Evolutionary conservation across 2,797 vertebrate genomes (phyloP).

Genomic region (Gymnopithys bicolor): DNA sequence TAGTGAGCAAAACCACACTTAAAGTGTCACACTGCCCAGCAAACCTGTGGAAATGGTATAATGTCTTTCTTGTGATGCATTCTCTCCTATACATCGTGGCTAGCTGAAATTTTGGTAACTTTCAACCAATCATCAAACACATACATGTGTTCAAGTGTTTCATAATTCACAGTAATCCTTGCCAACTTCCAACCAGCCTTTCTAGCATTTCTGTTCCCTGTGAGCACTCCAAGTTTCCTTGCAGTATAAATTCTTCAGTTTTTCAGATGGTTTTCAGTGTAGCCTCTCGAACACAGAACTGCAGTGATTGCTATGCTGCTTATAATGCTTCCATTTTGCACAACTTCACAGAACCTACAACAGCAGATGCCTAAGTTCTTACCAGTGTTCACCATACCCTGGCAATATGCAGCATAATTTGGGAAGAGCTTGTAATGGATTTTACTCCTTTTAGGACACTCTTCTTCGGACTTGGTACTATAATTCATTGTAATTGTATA

Average conservation of each 20-base stretch:
- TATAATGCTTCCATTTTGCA: background rate
- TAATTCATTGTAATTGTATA: background rate
- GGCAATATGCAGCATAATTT: background rate
- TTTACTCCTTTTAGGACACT: background rate
- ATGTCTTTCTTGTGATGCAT: background rate
- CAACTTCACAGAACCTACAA: background rate
- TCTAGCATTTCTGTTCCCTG: background rate
- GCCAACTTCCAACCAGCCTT: background rate
- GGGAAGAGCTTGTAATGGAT: background rate
- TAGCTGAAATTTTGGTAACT: background rate
- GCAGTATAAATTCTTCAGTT: background rate
- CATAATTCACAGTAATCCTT: background rate
- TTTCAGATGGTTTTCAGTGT: background rate
- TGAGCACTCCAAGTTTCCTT: background rate
- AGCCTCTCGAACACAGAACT: background rate
- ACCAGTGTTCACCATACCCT: background rate
- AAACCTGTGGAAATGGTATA: background rate
- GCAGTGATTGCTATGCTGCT: background rate
- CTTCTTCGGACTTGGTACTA: background rate
- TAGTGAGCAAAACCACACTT: background rate
- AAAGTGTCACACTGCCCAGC: accelerated
- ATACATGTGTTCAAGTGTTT: background rate
- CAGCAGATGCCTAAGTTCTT: background rate
- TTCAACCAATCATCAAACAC: background rate
- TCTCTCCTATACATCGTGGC: background rate